These are phyloP conservation scores for Ornithorhynchus anatinus DNA, from an alignment of 2,113 vertebrate genomes.

Conservation along the genomic window DNA sequence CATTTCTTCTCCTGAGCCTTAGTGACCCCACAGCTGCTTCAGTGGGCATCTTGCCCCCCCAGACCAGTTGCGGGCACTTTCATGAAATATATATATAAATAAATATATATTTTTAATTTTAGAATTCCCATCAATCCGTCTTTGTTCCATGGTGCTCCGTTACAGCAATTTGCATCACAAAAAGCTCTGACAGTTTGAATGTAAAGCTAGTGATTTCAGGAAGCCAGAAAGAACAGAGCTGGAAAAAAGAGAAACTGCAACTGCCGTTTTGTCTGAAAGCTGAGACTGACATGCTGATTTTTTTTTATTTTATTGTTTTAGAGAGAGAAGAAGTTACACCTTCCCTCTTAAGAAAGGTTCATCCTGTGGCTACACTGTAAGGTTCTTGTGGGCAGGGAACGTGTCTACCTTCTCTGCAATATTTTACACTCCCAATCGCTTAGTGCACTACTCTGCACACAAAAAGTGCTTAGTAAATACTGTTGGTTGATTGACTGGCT, in stretches of 20 bases:
- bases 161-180: slow-evolving; percentile 57
- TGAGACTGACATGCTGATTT: slow-evolving; percentile 34
- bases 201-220: slow-evolving; percentile 30
- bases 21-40: not conserved
- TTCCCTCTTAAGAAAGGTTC: too few species aligned
- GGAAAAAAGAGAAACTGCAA: not conserved
- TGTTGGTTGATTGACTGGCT: too few species aligned
- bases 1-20: not conserved
- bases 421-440: too few species aligned
- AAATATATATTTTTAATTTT: slow-evolving; percentile 47
- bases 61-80: not conserved
- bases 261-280: slow-evolving; percentile 19
- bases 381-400: too few species aligned
- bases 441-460: too few species aligned
- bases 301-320: slow-evolving; percentile 37
- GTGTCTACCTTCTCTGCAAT: too few species aligned
- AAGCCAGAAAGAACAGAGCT: not conserved
- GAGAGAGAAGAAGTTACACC: too few species aligned
- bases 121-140: slow-evolving; percentile 32
- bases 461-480: too few species aligned
- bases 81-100: too few species aligned
- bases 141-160: slow-evolving; percentile 46
- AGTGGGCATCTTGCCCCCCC: not conserved
- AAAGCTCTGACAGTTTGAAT: slow-evolving; percentile 34
- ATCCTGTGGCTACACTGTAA: too few species aligned